Evolutionary conservation across 1,140 invertebrate species (phyloP).

Genomic region (Rhopalosiphum padi): DNA sequence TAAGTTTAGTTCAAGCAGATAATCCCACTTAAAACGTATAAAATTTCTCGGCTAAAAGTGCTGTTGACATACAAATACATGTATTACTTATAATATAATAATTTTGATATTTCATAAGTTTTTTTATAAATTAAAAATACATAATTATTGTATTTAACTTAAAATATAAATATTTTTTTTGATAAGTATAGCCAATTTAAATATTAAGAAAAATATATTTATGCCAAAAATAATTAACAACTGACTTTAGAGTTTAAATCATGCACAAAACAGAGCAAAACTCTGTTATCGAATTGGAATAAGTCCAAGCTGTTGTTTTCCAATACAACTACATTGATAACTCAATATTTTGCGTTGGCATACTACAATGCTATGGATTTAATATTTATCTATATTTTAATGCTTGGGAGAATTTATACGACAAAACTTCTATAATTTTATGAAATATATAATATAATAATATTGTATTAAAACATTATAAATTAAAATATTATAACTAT

Average conservation of each 20-base stretch:
- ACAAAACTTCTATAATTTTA: neutral
- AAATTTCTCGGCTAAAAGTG: too few species aligned
- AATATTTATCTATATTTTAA: neutral
- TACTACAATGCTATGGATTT: neutral
- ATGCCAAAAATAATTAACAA: slow-evolving; percentile 15
- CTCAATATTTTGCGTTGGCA: neutral
- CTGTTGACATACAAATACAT: too few species aligned
- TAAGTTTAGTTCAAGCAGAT: too few species aligned
- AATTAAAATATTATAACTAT: too few species aligned
- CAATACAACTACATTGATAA: neutral
- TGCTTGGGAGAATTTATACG: too few species aligned
- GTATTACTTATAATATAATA: too few species aligned
- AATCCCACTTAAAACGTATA: too few species aligned
- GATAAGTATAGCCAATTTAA: neutral
- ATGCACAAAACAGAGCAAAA: neutral
- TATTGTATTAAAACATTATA: neutral
- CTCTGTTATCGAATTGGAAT: slow-evolving; percentile 19
- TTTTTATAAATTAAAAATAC: neutral
- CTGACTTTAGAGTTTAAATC: neutral
- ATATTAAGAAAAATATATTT: neutral
- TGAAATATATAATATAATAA: neutral
- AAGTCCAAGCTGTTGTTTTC: slow-evolving; percentile 27
- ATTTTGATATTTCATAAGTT: neutral
- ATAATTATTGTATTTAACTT: neutral
- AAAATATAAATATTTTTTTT: neutral